These are phyloP conservation scores for Xylocopa sonorina DNA, from an alignment of 1,140 invertebrate genomes.

Conservation along the genomic window DNA sequence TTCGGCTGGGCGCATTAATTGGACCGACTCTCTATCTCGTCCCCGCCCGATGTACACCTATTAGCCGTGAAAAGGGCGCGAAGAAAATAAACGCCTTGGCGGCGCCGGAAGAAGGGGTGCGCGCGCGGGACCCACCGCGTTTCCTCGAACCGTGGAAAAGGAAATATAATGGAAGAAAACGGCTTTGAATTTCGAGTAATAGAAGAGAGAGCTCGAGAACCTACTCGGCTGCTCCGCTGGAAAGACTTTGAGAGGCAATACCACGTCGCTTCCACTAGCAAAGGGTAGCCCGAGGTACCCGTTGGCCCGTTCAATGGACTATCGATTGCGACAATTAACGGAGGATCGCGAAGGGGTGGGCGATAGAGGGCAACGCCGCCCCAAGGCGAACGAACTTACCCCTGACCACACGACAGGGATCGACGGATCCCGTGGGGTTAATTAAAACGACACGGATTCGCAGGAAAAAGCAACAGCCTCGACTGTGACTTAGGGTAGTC, in stretches of 20 bases:
- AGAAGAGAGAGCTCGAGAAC: background rate
- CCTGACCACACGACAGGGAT: conserved; percentile 12
- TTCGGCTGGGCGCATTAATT: conserved; percentile 52
- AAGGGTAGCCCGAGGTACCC: too few species aligned
- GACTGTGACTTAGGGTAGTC: background rate
- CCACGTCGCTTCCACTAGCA: too few species aligned
- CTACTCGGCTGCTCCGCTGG: background rate
- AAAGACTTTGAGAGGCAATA: too few species aligned
- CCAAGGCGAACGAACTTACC: conserved; percentile 13
- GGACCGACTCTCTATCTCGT: conserved; percentile 59
- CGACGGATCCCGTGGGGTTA: background rate
- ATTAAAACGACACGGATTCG: conserved; percentile 24
- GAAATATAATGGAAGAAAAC: too few species aligned
- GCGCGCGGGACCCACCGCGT: background rate
- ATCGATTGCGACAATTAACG: conserved; percentile 5
- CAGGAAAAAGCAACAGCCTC: too few species aligned
- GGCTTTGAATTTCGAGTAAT: background rate
- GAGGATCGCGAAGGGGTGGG: background rate
- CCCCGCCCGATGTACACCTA: conserved; percentile 14
- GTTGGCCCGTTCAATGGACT: background rate
- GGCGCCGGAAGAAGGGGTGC: background rate
- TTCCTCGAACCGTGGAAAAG: background rate
- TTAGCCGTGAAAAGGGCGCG: background rate
- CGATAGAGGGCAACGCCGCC: background rate
- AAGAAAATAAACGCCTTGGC: conserved; percentile 14